Evolutionary conservation across 1,140 invertebrate species (phyloP).

Genomic region (Pseudomyrmex flavicornis): DNA sequence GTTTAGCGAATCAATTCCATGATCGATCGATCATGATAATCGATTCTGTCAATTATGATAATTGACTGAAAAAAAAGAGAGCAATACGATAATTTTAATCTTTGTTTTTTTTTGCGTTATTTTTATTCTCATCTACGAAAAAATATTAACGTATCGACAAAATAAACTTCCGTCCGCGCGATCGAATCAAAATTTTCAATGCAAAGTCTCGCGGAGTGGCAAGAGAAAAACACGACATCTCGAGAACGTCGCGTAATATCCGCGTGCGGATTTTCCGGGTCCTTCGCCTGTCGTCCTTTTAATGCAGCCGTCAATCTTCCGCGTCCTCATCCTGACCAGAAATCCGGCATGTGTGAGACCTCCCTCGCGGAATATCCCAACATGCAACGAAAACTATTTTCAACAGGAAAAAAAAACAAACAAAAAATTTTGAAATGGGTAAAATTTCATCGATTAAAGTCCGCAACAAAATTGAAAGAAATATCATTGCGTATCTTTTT

Average conservation of each 20-base stretch:
- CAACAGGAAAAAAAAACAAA: background rate
- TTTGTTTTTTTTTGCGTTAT: no score
- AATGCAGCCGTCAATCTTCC: constrained; percentile 68
- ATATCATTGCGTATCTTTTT: background rate
- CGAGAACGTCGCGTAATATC: constrained; percentile 62
- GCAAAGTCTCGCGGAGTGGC: background rate
- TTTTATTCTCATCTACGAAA: background rate
- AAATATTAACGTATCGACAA: background rate
- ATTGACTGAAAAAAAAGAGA: no score
- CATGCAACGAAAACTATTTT: constrained; percentile 40
- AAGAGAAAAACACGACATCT: constrained; percentile 57
- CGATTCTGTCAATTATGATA: no score
- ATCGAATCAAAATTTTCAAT: constrained; percentile 41
- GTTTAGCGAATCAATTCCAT: no score
- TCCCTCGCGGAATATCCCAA: constrained; percentile 15
- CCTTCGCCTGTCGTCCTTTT: constrained; percentile 60
- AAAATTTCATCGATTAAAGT: constrained; percentile 15
- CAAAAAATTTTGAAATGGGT: background rate
- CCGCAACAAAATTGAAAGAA: background rate
- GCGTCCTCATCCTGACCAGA: constrained; percentile 46
- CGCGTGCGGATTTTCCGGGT: constrained; percentile 45
- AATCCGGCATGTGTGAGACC: constrained; percentile 10
- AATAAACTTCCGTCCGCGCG: constrained; percentile 9
- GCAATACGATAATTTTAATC: no score
- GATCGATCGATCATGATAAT: no score